phyloP scores from a whole-genome alignment of 2,113 vertebrate genomes.

The Pomatostomus ruficeps region DNA sequence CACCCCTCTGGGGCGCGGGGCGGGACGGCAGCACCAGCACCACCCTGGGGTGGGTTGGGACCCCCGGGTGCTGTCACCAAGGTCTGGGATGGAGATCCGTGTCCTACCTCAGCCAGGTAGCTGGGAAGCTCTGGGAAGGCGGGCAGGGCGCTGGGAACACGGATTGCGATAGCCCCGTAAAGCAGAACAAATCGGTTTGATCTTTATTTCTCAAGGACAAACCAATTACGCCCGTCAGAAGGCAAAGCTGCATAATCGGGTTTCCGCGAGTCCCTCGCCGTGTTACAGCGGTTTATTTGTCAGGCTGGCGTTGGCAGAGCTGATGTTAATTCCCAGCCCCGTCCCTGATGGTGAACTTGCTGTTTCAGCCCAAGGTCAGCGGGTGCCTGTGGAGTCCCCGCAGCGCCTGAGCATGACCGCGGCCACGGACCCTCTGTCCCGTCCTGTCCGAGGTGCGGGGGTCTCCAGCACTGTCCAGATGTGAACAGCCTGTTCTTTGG shows the following conservation, averaged over 20 bases:
- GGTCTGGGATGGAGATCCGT: fast-evolving
- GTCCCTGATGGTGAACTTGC: not conserved
- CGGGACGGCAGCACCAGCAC: not conserved
- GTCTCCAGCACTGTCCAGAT: not conserved
- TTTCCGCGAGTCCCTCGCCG: not conserved
- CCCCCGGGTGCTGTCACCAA: fast-evolving
- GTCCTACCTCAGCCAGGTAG: not conserved
- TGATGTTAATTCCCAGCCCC: not conserved
- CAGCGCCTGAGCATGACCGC: not conserved
- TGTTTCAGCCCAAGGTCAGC: not conserved
- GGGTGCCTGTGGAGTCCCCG: fast-evolving
- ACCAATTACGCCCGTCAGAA: not conserved
- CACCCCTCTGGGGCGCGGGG: fast-evolving
- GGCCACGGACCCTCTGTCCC: not conserved
- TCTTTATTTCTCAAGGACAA: conserved; percentile 51
- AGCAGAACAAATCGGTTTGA: not conserved
- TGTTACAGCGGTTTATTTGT: not conserved
- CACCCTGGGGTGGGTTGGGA: not conserved
- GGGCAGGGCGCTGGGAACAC: not conserved
- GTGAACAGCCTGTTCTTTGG: not conserved
- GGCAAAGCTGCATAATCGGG: conserved; percentile 16
- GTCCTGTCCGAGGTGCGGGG: not conserved
- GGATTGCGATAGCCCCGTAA: fast-evolving
- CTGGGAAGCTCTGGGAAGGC: not conserved
- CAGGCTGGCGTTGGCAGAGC: not conserved